Evolutionary conservation across 2,797 vertebrate species (phyloP).

Genomic region (Rhinichthys osculus): DNA sequence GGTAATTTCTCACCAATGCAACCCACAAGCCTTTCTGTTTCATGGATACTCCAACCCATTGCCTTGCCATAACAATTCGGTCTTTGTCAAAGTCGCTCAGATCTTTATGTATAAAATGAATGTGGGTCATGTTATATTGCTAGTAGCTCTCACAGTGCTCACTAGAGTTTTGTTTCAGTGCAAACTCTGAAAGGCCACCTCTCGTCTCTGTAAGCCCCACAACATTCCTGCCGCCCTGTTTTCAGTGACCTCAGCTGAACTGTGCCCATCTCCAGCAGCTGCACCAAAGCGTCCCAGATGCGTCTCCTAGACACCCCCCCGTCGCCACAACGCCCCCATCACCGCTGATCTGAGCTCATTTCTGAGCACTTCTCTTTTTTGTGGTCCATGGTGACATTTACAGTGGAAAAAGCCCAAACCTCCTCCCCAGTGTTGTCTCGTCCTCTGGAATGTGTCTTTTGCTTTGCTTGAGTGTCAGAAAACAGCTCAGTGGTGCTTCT

Average conservation of each 20-base stretch:
- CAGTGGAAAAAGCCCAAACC: slow-evolving; percentile 78
- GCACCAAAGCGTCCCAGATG: slow-evolving; percentile 55
- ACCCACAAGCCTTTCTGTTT: not conserved
- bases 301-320: slow-evolving; percentile 28
- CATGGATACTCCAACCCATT: not conserved
- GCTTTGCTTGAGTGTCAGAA: slow-evolving; percentile 78
- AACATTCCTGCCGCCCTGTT: slow-evolving; percentile 59
- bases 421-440: slow-evolving; percentile 72
- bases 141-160: not conserved
- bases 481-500: slow-evolving; percentile 79
- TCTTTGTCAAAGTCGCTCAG: too few relatives aligned
- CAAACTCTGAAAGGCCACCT: slow-evolving; percentile 12
- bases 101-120: not conserved
- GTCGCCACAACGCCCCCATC: not conserved
- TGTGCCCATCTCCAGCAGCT: slow-evolving; percentile 58
- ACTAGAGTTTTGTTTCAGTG: not conserved
- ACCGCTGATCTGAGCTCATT: slow-evolving; percentile 60
- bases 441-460: slow-evolving; percentile 79
- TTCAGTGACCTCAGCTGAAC: slow-evolving; percentile 72
- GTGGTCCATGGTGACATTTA: slow-evolving; percentile 72
- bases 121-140: not conserved
- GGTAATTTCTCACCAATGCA: not conserved
- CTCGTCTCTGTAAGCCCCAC: slow-evolving; percentile 15
- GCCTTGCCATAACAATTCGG: not conserved
- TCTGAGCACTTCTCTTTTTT: slow-evolving; percentile 64